These are phyloP conservation scores for Sorex araneus DNA, from an alignment of 2,113 vertebrate species.

Conservation along the genomic window DNA sequence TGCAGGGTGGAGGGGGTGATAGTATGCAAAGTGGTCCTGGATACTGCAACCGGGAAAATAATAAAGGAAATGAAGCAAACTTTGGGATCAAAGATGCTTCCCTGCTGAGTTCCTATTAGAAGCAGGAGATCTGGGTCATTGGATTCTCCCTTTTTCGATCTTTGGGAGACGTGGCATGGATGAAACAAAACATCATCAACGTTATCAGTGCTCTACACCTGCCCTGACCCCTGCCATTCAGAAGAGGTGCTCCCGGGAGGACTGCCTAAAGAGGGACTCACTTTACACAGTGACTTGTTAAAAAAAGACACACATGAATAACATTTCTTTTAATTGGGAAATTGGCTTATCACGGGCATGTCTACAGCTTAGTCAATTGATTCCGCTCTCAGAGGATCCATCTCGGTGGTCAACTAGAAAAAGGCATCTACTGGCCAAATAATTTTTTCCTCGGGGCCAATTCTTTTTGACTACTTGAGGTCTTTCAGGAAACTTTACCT, in stretches of 20 bases:
- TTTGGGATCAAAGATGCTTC: constrained; percentile 62
- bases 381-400: not conserved
- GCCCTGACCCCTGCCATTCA: not conserved
- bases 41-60: not conserved
- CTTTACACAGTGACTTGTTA: not conserved
- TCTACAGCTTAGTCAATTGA: not conserved
- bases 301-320: constrained; percentile 6
- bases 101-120: not conserved
- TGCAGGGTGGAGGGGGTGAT: not conserved
- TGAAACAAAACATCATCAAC: constrained; percentile 25
- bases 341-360: not conserved
- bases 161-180: not conserved
- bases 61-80: not conserved
- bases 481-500: not conserved
- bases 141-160: not conserved
- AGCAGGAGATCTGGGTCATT: not conserved
- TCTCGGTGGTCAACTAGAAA: not conserved
- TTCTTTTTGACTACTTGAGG: not conserved
- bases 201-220: not conserved
- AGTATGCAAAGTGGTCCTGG: not conserved
- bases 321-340: not conserved
- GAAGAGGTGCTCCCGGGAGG: constrained; percentile 8
- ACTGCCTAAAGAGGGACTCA: constrained; percentile 4
- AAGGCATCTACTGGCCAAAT: too few species aligned
- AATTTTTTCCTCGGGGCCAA: too few species aligned